Conservation (phyloP, 1,140 invertebrate species). For the Lordiphosa mommai region DNA sequence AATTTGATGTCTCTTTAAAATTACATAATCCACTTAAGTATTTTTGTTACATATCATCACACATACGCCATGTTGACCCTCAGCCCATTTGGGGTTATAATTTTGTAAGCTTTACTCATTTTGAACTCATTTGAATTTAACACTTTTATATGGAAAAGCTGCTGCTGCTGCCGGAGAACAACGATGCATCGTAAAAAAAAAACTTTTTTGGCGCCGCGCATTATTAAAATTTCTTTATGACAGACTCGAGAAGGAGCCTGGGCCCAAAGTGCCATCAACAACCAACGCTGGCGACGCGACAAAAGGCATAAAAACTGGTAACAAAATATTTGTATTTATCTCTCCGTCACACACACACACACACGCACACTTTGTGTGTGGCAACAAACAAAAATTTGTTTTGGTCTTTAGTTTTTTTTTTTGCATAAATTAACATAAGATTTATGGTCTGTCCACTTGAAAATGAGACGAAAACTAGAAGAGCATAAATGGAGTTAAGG, state of each 20-base stretch:
- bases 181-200: constrained; percentile 27
- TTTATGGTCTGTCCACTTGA: constrained; percentile 67
- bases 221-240: constrained; percentile 78
- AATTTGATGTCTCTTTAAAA: neutral
- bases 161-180: constrained; percentile 1
- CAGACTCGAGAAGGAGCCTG: constrained; percentile 49
- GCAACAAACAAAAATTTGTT: constrained; percentile 65
- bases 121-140: constrained; percentile 74
- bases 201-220: constrained; percentile 76
- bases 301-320: constrained; percentile 76
- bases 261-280: constrained; percentile 50
- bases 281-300: constrained; percentile 50
- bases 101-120: constrained; percentile 45
- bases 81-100: constrained; percentile 35
- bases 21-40: constrained; percentile 36
- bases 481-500: constrained; percentile 17
- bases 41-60: constrained; percentile 33
- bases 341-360: constrained; percentile 2
- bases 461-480: constrained; percentile 61
- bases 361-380: constrained; percentile 1
- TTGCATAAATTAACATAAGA: constrained; percentile 76
- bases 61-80: constrained; percentile 58
- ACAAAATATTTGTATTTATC: constrained; percentile 70
- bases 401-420: constrained; percentile 64
- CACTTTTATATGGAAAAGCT: constrained; percentile 56